Base-by-base conservation (phyloP, 2,797 vertebrate species). In the Cyprinodon diabolis region DNA sequence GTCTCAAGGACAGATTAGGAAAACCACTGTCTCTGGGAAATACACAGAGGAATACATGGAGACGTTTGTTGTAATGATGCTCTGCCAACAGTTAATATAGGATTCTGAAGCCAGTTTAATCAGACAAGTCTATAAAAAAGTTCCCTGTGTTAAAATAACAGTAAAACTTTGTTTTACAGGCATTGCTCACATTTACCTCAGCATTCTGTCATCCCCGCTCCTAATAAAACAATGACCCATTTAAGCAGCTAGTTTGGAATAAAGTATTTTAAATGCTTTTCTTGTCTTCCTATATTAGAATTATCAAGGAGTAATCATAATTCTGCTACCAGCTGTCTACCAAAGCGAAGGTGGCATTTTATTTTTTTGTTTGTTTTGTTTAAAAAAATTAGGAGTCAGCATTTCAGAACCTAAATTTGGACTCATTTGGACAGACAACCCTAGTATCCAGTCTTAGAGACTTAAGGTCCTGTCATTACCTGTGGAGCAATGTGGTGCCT, bases 381-480 rank as follows among this genome's bases (percentile, higher is more conserved):
- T 45, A 37, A 21, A 47, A 54, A 68, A 15, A 66, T 12, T 23
- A 60, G 19, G 60, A 70, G 55, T 62, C 48, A 21, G 43, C 58
- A 77, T 78, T 81, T 62, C 77, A 55, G 19, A 66, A 69, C 13
- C 35, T 40, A 65, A 80, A 74, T 69, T 14, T 68, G 67, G 40
- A 65, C 13, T 23, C 51, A 35, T 49, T 21, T 17, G 63, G 49
- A 63, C 65, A 54, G 63, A n/a, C 70, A 77, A 52, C 63, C 1
- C 19, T 10, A 66, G 43, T 43, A 67, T 25, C 25, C 66, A 66
- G 47, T 58, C 65, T 54, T 11, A 54, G 49, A 75, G 17, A 69
- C 55, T 40, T 47, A 37, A 51, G 47, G 66, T 57, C 71, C 85
- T 87, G 89, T 87, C 87, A 88, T 63, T 79, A 77, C 71, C 83